Evolutionary conservation across 2,113 vertebrate genomes (phyloP).

Genomic region (Petrocephalus microphthalmus): DNA sequence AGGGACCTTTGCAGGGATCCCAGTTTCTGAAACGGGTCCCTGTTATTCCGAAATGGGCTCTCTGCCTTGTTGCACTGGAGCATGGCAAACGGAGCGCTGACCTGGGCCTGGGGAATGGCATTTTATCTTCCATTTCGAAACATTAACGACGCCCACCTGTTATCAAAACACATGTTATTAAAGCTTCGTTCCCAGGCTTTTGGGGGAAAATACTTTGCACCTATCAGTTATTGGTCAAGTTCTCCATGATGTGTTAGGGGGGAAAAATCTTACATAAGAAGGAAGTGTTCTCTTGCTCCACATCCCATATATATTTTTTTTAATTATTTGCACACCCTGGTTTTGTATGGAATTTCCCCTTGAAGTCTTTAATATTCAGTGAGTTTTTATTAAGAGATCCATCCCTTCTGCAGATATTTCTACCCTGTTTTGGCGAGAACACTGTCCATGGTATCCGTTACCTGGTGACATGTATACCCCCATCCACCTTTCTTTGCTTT

Average conservation of each 20-base stretch:
- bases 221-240: not conserved
- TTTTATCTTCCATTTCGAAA: not conserved
- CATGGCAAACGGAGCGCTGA: too few relatives aligned
- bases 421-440: not conserved
- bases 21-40: too few relatives aligned
- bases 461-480: too few relatives aligned
- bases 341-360: not conserved
- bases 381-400: not conserved
- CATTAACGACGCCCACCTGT: not conserved
- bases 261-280: not conserved
- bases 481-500: too few relatives aligned
- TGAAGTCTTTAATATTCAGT: not conserved
- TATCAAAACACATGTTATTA: not conserved
- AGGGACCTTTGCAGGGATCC: too few relatives aligned
- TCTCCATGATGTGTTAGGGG: not conserved
- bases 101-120: not conserved
- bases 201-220: not conserved
- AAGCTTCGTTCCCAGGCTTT: not conserved
- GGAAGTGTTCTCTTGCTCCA: not conserved
- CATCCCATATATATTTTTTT: not conserved
- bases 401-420: not conserved
- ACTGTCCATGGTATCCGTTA: too few relatives aligned
- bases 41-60: too few relatives aligned
- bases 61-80: too few relatives aligned
- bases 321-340: not conserved